These are phyloP conservation scores for Tringa solitaria DNA, from an alignment of 2,113 vertebrate genomes.

Conservation along the genomic window DNA sequence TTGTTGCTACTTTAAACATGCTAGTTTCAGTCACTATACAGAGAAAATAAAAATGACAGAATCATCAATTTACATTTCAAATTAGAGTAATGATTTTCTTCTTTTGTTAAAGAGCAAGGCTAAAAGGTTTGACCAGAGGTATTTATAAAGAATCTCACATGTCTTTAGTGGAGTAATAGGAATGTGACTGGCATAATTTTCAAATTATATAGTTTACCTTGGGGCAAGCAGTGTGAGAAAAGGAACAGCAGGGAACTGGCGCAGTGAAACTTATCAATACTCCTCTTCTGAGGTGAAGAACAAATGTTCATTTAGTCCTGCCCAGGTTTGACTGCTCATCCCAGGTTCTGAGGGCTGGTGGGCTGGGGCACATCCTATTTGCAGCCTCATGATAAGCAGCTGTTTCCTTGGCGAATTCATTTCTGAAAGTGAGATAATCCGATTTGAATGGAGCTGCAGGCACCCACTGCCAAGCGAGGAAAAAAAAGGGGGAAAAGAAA, in stretches of 20 bases:
- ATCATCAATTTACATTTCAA: not conserved
- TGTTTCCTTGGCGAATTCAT: not conserved
- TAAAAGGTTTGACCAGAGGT: not conserved
- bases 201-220: not conserved
- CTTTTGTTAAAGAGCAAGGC: not conserved
- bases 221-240: not conserved
- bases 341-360: not conserved
- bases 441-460: slow-evolving; percentile 2
- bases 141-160: not conserved
- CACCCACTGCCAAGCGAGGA: not conserved
- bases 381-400: not conserved
- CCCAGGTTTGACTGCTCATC: not conserved
- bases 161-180: not conserved
- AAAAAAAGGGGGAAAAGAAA: not conserved
- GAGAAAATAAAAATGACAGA: not conserved
- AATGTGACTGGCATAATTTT: not conserved
- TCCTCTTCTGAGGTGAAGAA: not conserved
- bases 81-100: not conserved
- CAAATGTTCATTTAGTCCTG: not conserved
- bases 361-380: not conserved
- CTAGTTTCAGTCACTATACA: not conserved
- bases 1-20: not conserved
- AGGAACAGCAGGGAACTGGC: not conserved
- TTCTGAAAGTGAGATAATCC: slow-evolving; percentile 54
- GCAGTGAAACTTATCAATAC: not conserved